phyloP scores from a whole-genome alignment of 2,888 invertebrate species.

The Gandaritis pyraliata region DNA sequence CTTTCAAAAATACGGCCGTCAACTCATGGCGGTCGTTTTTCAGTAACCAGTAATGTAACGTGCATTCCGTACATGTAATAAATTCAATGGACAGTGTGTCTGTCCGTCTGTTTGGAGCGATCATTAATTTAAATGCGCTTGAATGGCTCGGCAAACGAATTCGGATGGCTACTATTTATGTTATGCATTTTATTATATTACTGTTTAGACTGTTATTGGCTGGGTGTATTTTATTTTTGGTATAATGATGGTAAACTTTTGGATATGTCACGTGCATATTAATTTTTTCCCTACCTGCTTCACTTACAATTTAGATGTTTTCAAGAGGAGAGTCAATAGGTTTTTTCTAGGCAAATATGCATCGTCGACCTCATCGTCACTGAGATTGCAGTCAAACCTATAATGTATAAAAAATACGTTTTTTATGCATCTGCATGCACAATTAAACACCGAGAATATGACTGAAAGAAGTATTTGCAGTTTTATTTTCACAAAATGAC shows the following conservation, averaged over 20 bases:
- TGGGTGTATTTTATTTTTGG: conserved; percentile 16
- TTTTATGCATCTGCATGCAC: too few relatives aligned
- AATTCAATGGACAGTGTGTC: conserved; percentile 30
- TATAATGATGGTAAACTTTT: conserved; percentile 12
- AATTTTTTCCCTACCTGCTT: background rate
- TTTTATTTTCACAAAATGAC: conserved; percentile 2
- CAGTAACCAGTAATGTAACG: background rate
- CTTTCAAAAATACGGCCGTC: background rate
- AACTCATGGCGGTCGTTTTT: background rate
- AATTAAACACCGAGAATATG: too few relatives aligned
- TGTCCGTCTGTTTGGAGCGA: conserved; percentile 28
- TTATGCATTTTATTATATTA: conserved; percentile 24
- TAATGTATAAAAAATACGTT: too few relatives aligned
- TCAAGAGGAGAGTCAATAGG: too few relatives aligned
- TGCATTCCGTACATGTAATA: conserved; percentile 30
- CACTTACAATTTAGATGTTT: too few relatives aligned
- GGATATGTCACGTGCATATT: background rate
- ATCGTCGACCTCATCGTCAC: too few relatives aligned
- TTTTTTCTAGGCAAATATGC: too few relatives aligned
- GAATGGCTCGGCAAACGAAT: conserved; percentile 29
- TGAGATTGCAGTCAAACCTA: too few relatives aligned
- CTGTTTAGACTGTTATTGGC: conserved; percentile 20
- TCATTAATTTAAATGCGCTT: conserved; percentile 35
- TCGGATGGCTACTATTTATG: conserved; percentile 25
- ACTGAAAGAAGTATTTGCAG: too few relatives aligned